Percentiles rank a stretch among this genome's conserved stretches.
These are phyloP conservation scores for Muscina levida DNA, from an alignment of 2,888 invertebrate species.

Conservation along the genomic window DNA sequence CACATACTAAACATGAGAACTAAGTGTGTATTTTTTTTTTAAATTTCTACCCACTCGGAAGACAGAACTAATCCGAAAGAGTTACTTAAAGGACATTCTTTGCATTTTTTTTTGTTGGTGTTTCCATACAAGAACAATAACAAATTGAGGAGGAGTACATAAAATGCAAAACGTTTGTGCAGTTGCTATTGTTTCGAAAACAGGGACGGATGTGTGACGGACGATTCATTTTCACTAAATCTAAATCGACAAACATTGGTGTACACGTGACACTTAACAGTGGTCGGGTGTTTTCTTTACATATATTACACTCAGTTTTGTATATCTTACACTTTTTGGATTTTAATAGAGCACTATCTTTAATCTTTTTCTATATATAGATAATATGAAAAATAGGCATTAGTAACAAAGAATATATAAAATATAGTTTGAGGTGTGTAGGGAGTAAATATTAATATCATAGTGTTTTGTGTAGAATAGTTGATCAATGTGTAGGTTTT, in stretches of 20 bases:
- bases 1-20: constrained; percentile 14
- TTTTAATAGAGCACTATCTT: constrained; percentile 75
- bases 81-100: constrained; percentile 29
- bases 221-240: constrained; percentile 11
- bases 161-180: constrained; percentile 45
- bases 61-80: no score
- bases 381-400: constrained; percentile 65
- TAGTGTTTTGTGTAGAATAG: constrained; percentile 32
- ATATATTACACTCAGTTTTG: constrained; percentile 67
- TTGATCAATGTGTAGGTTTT: no score
- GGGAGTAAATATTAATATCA: constrained; percentile 8
- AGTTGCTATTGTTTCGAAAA: no score
- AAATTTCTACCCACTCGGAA: constrained; percentile 29
- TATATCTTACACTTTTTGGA: constrained; percentile 79
- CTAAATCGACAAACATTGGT: background rate
- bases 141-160: constrained; percentile 21
- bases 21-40: constrained; percentile 3
- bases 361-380: constrained; percentile 76
- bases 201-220: background rate
- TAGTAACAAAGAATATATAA: constrained; percentile 47
- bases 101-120: no score
- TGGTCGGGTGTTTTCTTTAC: constrained; percentile 16
- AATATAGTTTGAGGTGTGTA: background rate
- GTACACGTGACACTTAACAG: constrained; percentile 43
- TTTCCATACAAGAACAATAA: no score